Conservation (phyloP, 2,888 invertebrate species). For the Limnephilus lunatus region DNA sequence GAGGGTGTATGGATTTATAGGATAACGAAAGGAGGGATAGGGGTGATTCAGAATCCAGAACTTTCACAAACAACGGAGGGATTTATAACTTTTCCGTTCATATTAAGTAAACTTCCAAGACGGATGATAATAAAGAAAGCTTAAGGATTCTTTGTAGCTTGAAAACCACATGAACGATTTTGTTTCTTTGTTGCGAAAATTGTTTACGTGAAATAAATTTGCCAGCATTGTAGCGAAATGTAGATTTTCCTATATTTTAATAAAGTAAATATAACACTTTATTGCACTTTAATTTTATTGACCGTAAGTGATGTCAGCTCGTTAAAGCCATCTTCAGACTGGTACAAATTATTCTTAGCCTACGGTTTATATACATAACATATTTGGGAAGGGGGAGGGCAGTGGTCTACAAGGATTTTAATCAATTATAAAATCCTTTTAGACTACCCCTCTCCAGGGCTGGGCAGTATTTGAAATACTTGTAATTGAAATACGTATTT, state of each 20-base stretch:
- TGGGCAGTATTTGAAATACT: too few species aligned
- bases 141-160: neutral
- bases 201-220: neutral
- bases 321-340: too few species aligned
- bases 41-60: neutral
- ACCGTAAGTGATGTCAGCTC: too few species aligned
- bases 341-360: too few species aligned
- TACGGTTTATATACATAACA: too few species aligned
- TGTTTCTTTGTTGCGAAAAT: neutral
- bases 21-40: neutral
- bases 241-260: neutral
- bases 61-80: neutral
- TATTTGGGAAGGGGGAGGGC: too few species aligned
- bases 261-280: too few species aligned
- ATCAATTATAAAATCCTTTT: too few species aligned
- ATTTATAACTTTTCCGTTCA: constrained; percentile 11
- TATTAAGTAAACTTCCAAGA: constrained; percentile 3
- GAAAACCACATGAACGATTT: neutral
- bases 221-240: neutral
- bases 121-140: neutral
- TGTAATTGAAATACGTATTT: too few species aligned
- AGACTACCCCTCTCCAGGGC: too few species aligned
- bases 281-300: too few species aligned
- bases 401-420: too few species aligned
- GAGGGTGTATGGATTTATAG: neutral